phyloP scores from a whole-genome alignment of 2,797 vertebrate genomes.

The Rhabdomys pumilio region DNA sequence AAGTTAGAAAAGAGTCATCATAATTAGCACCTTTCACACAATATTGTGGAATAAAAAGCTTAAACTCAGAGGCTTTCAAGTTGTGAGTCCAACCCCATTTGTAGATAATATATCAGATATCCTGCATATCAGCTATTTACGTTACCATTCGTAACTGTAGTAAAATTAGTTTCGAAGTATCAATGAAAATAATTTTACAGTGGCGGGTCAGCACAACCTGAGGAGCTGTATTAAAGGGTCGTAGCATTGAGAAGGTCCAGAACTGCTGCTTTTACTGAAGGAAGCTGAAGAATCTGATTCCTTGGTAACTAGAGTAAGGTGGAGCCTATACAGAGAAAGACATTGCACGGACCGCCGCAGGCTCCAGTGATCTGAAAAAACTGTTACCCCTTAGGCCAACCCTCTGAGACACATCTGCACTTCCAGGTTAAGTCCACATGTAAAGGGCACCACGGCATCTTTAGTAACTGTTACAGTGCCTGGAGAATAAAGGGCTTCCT shows the following conservation, averaged over 20 bases:
- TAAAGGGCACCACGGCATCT: conserved; percentile 1
- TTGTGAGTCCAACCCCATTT: not conserved
- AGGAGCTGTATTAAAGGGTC: not conserved
- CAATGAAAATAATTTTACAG: not conserved
- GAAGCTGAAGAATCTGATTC: not conserved
- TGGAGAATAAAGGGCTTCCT: conserved; percentile 22
- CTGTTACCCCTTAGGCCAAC: not conserved
- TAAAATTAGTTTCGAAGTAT: not conserved
- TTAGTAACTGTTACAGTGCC: not conserved
- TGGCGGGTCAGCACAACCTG: not conserved
- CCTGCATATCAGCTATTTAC: not conserved
- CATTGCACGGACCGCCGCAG: not conserved
- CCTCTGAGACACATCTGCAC: not conserved
- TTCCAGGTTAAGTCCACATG: not conserved
- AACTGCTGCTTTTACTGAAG: not conserved
- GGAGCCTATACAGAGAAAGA: not conserved
- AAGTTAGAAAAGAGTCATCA: not conserved
- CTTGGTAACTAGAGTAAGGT: not conserved
- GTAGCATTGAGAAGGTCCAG: not conserved
- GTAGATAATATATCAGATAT: not conserved
- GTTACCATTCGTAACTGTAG: not conserved
- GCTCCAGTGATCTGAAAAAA: not conserved
- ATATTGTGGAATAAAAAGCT: not conserved
- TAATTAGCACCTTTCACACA: not conserved
- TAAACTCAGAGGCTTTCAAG: not conserved